Base-by-base conservation (phyloP, 1,140 invertebrate species). In the Drosophila auraria region DNA sequence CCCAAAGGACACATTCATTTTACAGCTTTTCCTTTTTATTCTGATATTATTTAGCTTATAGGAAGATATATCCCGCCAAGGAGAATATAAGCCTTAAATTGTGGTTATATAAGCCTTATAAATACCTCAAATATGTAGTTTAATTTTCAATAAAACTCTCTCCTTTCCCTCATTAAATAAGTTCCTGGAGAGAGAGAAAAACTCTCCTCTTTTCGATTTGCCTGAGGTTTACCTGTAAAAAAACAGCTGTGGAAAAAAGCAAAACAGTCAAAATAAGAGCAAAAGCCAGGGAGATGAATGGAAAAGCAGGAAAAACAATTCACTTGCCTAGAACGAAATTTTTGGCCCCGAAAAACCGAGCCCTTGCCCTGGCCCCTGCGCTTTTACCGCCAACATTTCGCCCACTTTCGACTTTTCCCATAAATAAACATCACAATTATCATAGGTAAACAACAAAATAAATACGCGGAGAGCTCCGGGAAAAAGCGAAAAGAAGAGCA, bases 371-470 rank as follows among this genome's bases (percentile, higher is more conserved):
- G 3, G 36, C 36, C 36, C 4, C 27, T 36, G 27, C 51, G 30
- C 51, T 33, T 54, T 54, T 36, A 36, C 33, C 30, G 38, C 38
- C 25, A 65, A 38, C 65, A 75, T 63, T 64, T 75, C 38, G 11
- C 51, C 68, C 68, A 69, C 68, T 71, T 71, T 54, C 33, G 75
- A 60, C 64, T 75, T 66, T 70, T 65, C 50, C 45, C 84, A 82
- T 89, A 89, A 87, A 83, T 87, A 87, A 87, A 87, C 82, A 87
- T 69, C 66, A 59, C 84, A 87, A 87, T 87, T 87, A 87, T 89
- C 84, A 87, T 89, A 87, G 84, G 81, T 83, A 87, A 87, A 87
- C 84, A 87, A 79, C 58, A 79, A 80, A 87, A 87, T 87, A 89
- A 87, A 87, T 87, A 89, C 73, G 49, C 23, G 38, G 40, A 58